Conservation (phyloP, 1,140 invertebrate genomes). For the Drosophila pachea region DNA sequence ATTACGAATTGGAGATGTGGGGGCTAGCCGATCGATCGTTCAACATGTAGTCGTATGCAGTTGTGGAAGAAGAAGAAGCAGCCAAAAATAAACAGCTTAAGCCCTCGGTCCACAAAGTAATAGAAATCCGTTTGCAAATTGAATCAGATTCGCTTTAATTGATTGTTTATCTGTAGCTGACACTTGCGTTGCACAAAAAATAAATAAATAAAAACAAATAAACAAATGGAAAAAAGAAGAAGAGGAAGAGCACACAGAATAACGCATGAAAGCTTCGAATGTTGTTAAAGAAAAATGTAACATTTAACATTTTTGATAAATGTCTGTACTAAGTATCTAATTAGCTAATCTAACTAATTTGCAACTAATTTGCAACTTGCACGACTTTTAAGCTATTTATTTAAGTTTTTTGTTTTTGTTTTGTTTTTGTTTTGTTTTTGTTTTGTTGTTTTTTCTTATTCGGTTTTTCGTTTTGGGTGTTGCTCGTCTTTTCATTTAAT, state of each 20-base stretch:
- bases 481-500: background rate
- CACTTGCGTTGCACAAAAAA: background rate
- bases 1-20: too few species aligned
- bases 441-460: background rate
- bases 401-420: background rate
- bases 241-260: slow-evolving; percentile 26
- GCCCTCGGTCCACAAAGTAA: too few species aligned
- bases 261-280: slow-evolving; percentile 51
- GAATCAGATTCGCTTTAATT: background rate
- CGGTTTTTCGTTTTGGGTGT: background rate
- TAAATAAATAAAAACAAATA: background rate
- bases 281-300: slow-evolving; percentile 9
- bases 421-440: background rate
- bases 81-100: too few species aligned
- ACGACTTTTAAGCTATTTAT: background rate
- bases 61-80: too few species aligned
- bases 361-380: slow-evolving; percentile 1
- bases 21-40: too few species aligned
- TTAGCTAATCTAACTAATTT: slow-evolving; percentile 26
- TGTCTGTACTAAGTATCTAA: slow-evolving; percentile 22
- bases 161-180: background rate
- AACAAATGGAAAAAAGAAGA: background rate
- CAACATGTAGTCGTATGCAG: too few species aligned
- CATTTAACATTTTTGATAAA: slow-evolving; percentile 21
- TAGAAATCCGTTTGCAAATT: background rate